These are phyloP conservation scores for Scaptomyza parva DNA, from an alignment of 2,888 invertebrate species.

Conservation along the genomic window DNA sequence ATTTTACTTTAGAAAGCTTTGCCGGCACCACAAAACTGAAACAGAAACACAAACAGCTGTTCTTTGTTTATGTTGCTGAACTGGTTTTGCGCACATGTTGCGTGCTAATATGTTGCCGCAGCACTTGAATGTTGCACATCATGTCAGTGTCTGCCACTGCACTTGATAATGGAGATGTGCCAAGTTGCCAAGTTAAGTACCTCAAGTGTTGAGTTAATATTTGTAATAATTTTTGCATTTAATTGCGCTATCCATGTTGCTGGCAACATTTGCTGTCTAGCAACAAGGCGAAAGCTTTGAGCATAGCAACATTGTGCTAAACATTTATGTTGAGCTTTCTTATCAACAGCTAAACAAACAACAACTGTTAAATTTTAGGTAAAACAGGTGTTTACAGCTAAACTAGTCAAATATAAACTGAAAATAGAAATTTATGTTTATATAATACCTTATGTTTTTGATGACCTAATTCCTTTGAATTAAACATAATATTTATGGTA, in stretches of 20 bases:
- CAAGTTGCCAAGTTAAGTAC: constrained; percentile 14
- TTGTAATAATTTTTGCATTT: constrained; percentile 36
- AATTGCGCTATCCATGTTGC: constrained; percentile 28
- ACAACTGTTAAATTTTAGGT: background rate
- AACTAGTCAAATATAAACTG: background rate
- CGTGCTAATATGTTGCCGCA: constrained; percentile 49
- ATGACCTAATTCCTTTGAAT: background rate
- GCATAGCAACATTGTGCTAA: constrained; percentile 16
- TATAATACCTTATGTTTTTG: background rate
- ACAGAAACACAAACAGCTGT: constrained; percentile 68
- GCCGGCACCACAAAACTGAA: constrained; percentile 61
- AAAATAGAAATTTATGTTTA: background rate
- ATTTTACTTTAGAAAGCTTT: constrained; percentile 77
- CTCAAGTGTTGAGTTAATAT: constrained; percentile 65
- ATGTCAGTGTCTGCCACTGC: constrained; percentile 25
- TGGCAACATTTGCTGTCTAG: constrained; percentile 31
- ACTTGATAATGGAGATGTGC: constrained; percentile 43
- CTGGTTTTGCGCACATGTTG: constrained; percentile 64
- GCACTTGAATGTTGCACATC: constrained; percentile 55
- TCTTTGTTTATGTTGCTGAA: constrained; percentile 78
- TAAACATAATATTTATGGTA: constrained; percentile 3
- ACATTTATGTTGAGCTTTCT: constrained; percentile 59
- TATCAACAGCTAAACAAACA: constrained; percentile 44
- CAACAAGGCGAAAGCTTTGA: constrained; percentile 58
- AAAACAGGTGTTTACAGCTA: background rate